phyloP scores from a whole-genome alignment of 2,888 invertebrate species.

The Orthosia gothica region DNA sequence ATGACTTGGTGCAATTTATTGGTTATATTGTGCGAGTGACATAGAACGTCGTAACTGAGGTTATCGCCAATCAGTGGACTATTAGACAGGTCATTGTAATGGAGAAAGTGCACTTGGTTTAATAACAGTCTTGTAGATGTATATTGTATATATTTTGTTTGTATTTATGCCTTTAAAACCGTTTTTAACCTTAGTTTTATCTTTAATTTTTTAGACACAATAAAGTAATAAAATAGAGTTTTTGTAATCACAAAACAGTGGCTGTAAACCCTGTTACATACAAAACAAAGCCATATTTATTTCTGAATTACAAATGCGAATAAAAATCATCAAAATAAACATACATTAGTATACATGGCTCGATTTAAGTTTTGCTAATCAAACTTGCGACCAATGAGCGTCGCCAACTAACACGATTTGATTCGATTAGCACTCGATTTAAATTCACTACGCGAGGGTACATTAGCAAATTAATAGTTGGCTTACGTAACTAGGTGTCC shows the following conservation, averaged over 20 bases:
- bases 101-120: constrained; percentile 53
- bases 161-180: background rate
- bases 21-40: constrained; percentile 78
- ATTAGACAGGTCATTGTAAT: constrained; percentile 74
- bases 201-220: background rate
- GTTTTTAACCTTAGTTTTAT: background rate
- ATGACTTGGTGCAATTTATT: constrained; percentile 88
- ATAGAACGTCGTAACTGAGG: constrained; percentile 69
- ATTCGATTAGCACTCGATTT: constrained; percentile 75
- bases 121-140: background rate
- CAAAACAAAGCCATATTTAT: constrained; percentile 46
- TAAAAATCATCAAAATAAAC: constrained; percentile 64
- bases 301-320: constrained; percentile 45
- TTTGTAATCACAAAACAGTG: constrained; percentile 11
- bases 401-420: constrained; percentile 66
- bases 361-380: constrained; percentile 70
- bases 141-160: background rate
- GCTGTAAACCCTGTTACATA: background rate
- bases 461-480: constrained; percentile 83
- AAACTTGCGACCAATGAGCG: constrained; percentile 67
- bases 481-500: constrained; percentile 84
- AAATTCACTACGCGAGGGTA: constrained; percentile 75
- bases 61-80: constrained; percentile 75
- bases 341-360: constrained; percentile 63
- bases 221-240: constrained; percentile 4